These are phyloP conservation scores for Beaufortia kweichowensis DNA, from an alignment of 2,113 vertebrate genomes.

Conservation along the genomic window DNA sequence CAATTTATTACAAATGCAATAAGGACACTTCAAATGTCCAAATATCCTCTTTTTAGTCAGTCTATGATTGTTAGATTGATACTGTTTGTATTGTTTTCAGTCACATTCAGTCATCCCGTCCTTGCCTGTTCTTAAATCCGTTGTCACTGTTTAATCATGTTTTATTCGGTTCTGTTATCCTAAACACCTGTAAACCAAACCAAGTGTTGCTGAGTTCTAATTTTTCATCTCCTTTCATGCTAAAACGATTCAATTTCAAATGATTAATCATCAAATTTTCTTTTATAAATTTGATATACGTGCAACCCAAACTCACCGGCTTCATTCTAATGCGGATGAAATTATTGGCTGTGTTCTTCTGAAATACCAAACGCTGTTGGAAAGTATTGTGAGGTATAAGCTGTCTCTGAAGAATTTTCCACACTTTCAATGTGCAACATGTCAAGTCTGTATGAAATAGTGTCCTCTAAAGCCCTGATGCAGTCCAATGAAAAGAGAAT, in stretches of 20 bases:
- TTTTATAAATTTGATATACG: constrained; percentile 42
- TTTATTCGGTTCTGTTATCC: constrained; percentile 1
- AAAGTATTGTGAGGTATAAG: constrained; percentile 22
- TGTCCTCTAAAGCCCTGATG: background rate
- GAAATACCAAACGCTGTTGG: constrained; percentile 44
- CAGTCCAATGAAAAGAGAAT: background rate
- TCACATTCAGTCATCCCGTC: background rate
- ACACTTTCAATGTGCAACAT: constrained; percentile 40
- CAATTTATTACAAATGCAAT: too few relatives aligned
- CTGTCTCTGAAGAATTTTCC: constrained; percentile 50
- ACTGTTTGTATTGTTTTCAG: background rate
- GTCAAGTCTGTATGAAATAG: constrained; percentile 8
- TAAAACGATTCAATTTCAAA: constrained; percentile 54
- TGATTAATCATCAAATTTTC: constrained; percentile 59
- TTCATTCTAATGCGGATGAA: constrained; percentile 54
- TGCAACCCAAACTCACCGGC: constrained; percentile 25
- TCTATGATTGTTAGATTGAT: too few relatives aligned
- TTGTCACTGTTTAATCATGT: background rate
- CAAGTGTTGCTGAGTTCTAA: constrained; percentile 3
- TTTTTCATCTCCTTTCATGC: constrained; percentile 54
- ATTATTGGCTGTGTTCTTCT: constrained; percentile 49
- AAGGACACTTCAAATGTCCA: too few relatives aligned
- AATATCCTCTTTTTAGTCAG: too few relatives aligned
- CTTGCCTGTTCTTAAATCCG: background rate
- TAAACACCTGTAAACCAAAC: background rate